Conservation (phyloP, 2,888 invertebrate species). For the Coleophora flavipennella region DNA sequence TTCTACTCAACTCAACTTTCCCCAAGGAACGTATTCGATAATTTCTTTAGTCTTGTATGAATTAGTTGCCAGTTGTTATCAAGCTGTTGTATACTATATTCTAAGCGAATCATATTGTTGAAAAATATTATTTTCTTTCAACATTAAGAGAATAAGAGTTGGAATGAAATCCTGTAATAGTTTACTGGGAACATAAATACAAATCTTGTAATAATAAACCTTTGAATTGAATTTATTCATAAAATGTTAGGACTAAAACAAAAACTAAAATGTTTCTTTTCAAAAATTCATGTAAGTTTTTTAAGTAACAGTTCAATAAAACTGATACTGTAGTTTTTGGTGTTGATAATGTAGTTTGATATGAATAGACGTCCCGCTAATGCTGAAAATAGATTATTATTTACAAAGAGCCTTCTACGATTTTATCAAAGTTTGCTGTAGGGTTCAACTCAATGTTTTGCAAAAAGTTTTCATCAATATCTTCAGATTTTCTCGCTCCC, state of each 20-base stretch:
- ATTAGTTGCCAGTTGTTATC: conserved; percentile 32
- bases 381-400: conserved; percentile 18
- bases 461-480: conserved; percentile 21
- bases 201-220: conserved; percentile 32
- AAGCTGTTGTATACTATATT: conserved; percentile 30
- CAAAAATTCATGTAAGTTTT: conserved; percentile 24
- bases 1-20: no score
- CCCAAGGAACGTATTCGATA: no score
- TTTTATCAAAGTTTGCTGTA: conserved; percentile 17
- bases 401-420: conserved; percentile 28
- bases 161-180: conserved; percentile 35
- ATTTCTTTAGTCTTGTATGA: no score
- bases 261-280: conserved; percentile 27
- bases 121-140: conserved; percentile 23
- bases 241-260: conserved; percentile 27
- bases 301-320: conserved; percentile 25
- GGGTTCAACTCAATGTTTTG: conserved; percentile 29
- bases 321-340: conserved; percentile 11
- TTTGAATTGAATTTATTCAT: conserved; percentile 24
- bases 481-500: conserved; percentile 7
- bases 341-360: conserved; percentile 26
- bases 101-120: conserved; percentile 19
- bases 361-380: conserved; percentile 32
- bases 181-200: conserved; percentile 24
- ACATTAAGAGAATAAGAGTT: conserved; percentile 21